A percentile compares a stretch with the other conserved stretches of the same genome.
Evolutionary conservation across 92 coral and sea anemone genomes (phyloP).

Genomic region (Diadumene lineata): DNA sequence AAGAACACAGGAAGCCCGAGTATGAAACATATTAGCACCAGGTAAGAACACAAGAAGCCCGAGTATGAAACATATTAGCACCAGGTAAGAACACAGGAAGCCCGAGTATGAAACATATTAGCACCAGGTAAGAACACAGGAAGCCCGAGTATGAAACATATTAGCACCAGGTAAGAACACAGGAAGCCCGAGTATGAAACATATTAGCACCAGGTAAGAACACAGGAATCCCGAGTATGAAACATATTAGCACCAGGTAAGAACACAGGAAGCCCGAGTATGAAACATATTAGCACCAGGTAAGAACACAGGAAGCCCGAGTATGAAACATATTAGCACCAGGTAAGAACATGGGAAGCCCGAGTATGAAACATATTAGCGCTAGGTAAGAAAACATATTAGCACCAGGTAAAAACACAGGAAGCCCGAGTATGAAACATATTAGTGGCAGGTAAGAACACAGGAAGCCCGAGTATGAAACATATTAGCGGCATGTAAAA

Average conservation of each 20-base stretch:
- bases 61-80: background rate
- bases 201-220: background rate
- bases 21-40: conserved; percentile 25
- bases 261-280: too few relatives aligned
- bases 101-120: background rate
- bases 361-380: background rate
- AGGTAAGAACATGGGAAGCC: background rate
- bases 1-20: background rate
- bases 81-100: background rate
- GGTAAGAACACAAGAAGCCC: background rate
- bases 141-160: conserved; percentile 31
- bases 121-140: too few relatives aligned
- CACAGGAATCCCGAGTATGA: background rate
- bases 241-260: too few relatives aligned
- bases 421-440: background rate
- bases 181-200: background rate
- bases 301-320: background rate
- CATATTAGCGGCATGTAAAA: conserved; percentile 57
- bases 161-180: conserved; percentile 5
- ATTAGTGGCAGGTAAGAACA: background rate
- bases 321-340: background rate
- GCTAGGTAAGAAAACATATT: too few relatives aligned
- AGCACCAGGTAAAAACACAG: background rate
- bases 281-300: conserved; percentile 23
- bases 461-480: background rate